These are phyloP conservation scores for Thomomys bottae DNA, from an alignment of 2,113 vertebrate genomes.

Conservation along the genomic window DNA sequence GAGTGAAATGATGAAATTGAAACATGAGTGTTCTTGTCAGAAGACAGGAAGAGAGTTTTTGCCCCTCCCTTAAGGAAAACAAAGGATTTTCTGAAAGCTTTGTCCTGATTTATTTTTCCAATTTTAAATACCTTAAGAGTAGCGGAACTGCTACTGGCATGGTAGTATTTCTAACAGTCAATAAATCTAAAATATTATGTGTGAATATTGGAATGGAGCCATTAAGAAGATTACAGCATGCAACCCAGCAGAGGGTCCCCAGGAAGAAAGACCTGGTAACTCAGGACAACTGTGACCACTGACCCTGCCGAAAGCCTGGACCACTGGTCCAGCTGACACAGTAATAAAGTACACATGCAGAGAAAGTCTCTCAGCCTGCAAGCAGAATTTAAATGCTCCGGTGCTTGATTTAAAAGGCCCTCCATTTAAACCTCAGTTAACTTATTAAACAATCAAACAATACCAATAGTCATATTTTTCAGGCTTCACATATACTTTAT, in stretches of 20 bases:
- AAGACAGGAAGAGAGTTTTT: slow-evolving; percentile 78
- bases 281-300: slow-evolving; percentile 98
- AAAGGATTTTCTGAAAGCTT: slow-evolving; percentile 85
- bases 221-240: slow-evolving; percentile 94
- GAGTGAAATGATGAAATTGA: slow-evolving; percentile 84
- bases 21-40: slow-evolving; percentile 85
- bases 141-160: slow-evolving; percentile 94
- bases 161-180: slow-evolving; percentile 96
- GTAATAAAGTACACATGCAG: slow-evolving; percentile 94
- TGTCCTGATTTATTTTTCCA: slow-evolving; percentile 90
- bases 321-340: slow-evolving; percentile 90
- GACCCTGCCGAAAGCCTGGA: slow-evolving; percentile 91
- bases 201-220: slow-evolving; percentile 95
- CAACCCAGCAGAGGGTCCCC: slow-evolving; percentile 90
- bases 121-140: slow-evolving; percentile 90
- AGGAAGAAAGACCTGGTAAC: slow-evolving; percentile 92
- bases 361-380: slow-evolving; percentile 83
- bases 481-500: slow-evolving; percentile 63
- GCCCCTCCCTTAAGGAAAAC: slow-evolving; percentile 80
- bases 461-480: slow-evolving; percentile 69
- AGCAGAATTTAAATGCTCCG: slow-evolving; percentile 81
- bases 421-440: slow-evolving; percentile 79
- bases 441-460: slow-evolving; percentile 83
- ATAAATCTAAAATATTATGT: slow-evolving; percentile 99
- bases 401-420: slow-evolving; percentile 77